Conservation (phyloP, 2,113 vertebrate species). For the Rostratula benghalensis region DNA sequence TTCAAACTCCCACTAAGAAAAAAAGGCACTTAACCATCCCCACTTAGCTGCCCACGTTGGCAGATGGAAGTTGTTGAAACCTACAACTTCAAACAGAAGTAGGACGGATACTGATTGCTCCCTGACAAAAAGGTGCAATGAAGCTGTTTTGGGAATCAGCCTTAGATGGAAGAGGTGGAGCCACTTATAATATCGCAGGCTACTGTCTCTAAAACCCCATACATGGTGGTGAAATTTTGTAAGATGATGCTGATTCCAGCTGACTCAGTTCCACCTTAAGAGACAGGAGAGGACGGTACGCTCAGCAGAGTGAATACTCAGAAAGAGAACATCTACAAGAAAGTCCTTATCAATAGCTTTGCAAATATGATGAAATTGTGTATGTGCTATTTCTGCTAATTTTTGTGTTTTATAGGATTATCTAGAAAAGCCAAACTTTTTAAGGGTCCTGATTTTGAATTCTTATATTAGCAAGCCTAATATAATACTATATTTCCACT, state of each 20-base stretch:
- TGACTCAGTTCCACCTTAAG: neutral
- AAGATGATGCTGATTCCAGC: neutral
- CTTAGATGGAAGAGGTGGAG: neutral
- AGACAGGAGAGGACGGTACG: neutral
- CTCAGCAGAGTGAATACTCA: neutral
- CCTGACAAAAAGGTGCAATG: neutral
- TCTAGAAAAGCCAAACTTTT: neutral
- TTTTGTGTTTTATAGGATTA: neutral
- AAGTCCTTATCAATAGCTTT: neutral
- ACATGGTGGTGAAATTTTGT: neutral
- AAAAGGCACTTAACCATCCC: neutral
- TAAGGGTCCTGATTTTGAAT: neutral
- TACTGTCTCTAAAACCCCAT: accelerated
- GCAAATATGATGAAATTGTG: neutral
- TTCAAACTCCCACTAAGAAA: neutral
- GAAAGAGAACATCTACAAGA: neutral
- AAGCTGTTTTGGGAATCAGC: neutral
- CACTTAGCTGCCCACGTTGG: neutral
- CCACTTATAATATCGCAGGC: accelerated
- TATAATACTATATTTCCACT: no score
- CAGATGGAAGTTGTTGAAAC: neutral
- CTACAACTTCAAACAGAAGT: neutral
- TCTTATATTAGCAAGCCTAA: neutral
- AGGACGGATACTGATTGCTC: neutral
- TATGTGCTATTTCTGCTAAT: neutral